These are phyloP conservation scores for Proteles cristata DNA, from an alignment of 2,113 vertebrate species.

Conservation along the genomic window DNA sequence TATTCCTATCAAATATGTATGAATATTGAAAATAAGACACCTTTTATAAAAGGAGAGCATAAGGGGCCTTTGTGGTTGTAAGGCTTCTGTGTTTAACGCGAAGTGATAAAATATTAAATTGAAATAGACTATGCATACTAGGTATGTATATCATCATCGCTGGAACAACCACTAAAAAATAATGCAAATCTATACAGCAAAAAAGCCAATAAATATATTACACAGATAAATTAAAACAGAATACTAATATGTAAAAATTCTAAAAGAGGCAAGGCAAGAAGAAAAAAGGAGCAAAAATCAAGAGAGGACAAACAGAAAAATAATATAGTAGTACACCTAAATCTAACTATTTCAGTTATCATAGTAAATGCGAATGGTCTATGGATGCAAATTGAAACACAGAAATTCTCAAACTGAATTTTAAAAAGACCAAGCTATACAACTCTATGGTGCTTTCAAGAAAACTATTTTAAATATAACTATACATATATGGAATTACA, in stretches of 20 bases:
- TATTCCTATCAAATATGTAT: not conserved
- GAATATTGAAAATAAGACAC: constrained; percentile 25
- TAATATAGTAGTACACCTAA: not conserved
- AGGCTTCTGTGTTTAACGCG: not conserved
- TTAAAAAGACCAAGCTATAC: not conserved
- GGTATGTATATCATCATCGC: not conserved
- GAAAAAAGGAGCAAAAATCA: not conserved
- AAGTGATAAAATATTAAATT: constrained; percentile 25
- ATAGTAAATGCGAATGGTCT: not conserved
- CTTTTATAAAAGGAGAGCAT: not conserved
- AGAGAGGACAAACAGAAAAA: not conserved
- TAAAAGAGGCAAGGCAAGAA: not conserved
- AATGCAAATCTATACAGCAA: not conserved
- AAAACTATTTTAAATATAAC: not conserved
- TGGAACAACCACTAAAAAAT: not conserved
- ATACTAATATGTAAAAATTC: not conserved
- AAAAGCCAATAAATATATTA: not conserved
- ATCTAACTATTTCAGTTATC: not conserved
- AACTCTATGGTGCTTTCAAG: not conserved
- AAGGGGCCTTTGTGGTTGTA: not conserved
- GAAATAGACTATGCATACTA: not conserved
- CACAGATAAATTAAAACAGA: not conserved
- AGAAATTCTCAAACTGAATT: constrained; percentile 4
- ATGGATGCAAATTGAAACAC: not conserved
- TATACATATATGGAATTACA: not conserved